Base-by-base conservation (phyloP, 64 coral and sea anemone species). In the Pocillopora verrucosa region DNA sequence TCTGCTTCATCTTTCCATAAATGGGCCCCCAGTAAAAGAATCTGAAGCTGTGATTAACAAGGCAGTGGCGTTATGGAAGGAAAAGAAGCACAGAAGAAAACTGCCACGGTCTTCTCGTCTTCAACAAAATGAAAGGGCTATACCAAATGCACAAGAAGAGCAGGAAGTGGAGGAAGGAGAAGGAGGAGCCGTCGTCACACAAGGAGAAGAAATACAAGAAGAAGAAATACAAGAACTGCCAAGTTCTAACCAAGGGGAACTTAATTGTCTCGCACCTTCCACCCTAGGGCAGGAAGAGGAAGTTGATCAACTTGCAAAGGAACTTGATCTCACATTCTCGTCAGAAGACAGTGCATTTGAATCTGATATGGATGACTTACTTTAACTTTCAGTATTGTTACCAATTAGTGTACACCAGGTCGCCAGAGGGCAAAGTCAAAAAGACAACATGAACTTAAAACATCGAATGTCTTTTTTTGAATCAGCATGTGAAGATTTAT, bases 1-100 rank as follows among this genome's bases (percentile, higher is more conserved):
- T 70, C 88, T 89, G 76, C 88, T 89, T 72, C 88, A 89, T 80
- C 78, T 89, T 89, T 41, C 63, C 88, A 89, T 89, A 69, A 89
- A 89, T 89, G 88, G 87, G 76, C 88, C 88, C 20, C 88, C 76
- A 80, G 76, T 89, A 80, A 70, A 89, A 80, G 36, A 79, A 80
- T 80, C 76, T 89, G 88, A 89, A 80, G 76, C 61, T 89, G 88
- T 89, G 88, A 89, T 79, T 78, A 78, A 78, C 87, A 78, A 89
- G 87, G 87, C 87, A 89, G 75, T 89, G 87, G 76, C 75, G 26
- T 78, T 78, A 78, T 88, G 87, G 87, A 77, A 78, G 74, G 87
- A 78, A 65, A 77, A 88, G 74, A 88, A 88, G 75, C 75, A 88
- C 34, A 88, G 87, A 88, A 86, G 56, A 86, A 86, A 86, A 70